phyloP scores from a whole-genome alignment of 2,888 invertebrate species.

The Acronicta leporina region DNA sequence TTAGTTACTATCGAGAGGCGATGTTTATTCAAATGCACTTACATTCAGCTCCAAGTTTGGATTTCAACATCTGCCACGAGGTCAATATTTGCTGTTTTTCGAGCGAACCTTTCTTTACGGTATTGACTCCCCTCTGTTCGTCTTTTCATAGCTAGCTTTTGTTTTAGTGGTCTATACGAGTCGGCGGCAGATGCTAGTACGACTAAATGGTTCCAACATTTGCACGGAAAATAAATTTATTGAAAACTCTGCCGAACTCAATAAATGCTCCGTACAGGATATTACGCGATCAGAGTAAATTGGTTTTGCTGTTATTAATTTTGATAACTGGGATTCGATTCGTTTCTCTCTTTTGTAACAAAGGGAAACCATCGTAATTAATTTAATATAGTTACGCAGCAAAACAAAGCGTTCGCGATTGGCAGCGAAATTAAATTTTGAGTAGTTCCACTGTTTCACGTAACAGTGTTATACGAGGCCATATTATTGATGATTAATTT shows the following conservation, averaged over 20 bases:
- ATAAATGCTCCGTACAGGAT: constrained; percentile 80
- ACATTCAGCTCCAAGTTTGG: constrained; percentile 80
- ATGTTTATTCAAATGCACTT: constrained; percentile 88
- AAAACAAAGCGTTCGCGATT: constrained; percentile 73
- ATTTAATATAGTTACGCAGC: constrained; percentile 79
- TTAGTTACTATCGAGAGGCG: constrained; percentile 81
- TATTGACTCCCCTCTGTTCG: constrained; percentile 65
- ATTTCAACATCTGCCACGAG: constrained; percentile 87
- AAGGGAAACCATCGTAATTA: constrained; percentile 87
- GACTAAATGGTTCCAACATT: constrained; percentile 54
- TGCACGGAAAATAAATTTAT: constrained; percentile 71
- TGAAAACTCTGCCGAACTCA: constrained; percentile 75
- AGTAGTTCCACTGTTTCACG: constrained; percentile 49
- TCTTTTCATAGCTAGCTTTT: constrained; percentile 65
- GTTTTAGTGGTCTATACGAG: constrained; percentile 54
- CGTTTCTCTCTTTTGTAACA: constrained; percentile 88
- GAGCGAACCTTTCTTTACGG: constrained; percentile 73
- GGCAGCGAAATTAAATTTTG: constrained; percentile 70
- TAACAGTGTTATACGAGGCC: constrained; percentile 39
- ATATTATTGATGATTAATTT: constrained; percentile 36
- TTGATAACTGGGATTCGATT: constrained; percentile 88
- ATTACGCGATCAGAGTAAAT: constrained; percentile 85
- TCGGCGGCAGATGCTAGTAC: constrained; percentile 53
- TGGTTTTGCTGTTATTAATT: constrained; percentile 87
- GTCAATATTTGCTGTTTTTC: constrained; percentile 86